phyloP scores from a whole-genome alignment of 2,888 invertebrate genomes.

The Tanytarsus gracilentus region DNA sequence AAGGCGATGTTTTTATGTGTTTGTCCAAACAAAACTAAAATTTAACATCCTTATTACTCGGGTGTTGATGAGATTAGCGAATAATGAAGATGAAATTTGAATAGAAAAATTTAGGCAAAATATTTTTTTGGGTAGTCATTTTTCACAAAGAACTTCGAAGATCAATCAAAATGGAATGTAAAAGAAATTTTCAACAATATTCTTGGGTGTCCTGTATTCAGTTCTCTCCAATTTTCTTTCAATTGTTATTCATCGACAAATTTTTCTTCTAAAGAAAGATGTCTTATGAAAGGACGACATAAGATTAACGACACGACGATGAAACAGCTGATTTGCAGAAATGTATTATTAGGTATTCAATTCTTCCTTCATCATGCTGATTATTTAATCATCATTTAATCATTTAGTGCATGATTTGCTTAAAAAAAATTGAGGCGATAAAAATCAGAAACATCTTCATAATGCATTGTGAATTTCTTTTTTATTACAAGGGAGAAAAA shows the following conservation, averaged over 20 bases:
- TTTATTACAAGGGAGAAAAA: no score
- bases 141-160: no score
- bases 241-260: background rate
- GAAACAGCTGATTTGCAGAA: conserved; percentile 25
- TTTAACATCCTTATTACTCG: no score
- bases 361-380: conserved; percentile 25
- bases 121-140: no score
- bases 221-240: background rate
- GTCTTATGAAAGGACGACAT: background rate
- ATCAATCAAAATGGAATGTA: background rate
- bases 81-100: no score
- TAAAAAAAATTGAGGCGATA: background rate
- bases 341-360: no score
- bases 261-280: background rate
- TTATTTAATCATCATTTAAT: conserved; percentile 28
- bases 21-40: no score
- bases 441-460: no score
- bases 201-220: conserved; percentile 10
- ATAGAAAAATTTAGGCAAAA: no score
- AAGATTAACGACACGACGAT: conserved; percentile 24
- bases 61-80: no score
- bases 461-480: no score
- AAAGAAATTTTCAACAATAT: conserved; percentile 1
- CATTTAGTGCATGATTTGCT: conserved; percentile 15
- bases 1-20: no score